Base-by-base conservation (phyloP, 2,888 invertebrate genomes). In the Chesias legatella region DNA sequence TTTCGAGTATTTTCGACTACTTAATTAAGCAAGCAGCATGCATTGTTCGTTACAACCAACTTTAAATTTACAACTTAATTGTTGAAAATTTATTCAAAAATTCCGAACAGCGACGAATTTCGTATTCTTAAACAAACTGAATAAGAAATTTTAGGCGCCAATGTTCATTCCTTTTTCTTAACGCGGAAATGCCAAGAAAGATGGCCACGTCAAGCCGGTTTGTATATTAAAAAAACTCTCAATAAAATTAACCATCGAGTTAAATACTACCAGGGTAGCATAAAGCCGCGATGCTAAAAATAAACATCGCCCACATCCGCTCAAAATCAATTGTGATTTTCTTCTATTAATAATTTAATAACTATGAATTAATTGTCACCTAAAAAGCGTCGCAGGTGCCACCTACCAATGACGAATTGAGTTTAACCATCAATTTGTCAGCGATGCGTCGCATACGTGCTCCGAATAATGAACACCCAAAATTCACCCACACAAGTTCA, bases 101-200 rank as follows among this genome's bases (percentile, higher is more conserved):
- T 63, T 53, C 53, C 56, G 54, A 47, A 45, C 51, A 63, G 50
- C 50, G 24, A 54, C 47, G 33, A 53, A n/a, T 60, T 58, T 61
- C 57, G 59, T 62, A 59, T 61, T 56, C 47, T 55, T 47, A 62
- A 57, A 56, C 39, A 45, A 39, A 41, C 43, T 49, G 40, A 44
- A 60, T 2, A 63, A 63, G 62, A 60, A 67, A 64, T 76, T 73
- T 81, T 72, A 70, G 75, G 69, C 77, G 73, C 73, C 73, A 80
- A 80, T 73, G 75, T 72, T 77, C 79, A 79, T 79, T 77, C 75
- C 66, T n/a, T 78, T 81, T 81, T 79, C 71, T 69, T 62, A 71
- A 83, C 67, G 77, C 80, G 86, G 85, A 86, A 86, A 86, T 79
- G 81, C 77, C 79, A 79, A 78, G 79, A 73, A 77, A n/a, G n/a